A percentile compares a stretch with the other conserved stretches of the same genome.
These are phyloP conservation scores for Artemia franciscana DNA, from an alignment of 1,140 invertebrate species.

Conservation along the genomic window DNA sequence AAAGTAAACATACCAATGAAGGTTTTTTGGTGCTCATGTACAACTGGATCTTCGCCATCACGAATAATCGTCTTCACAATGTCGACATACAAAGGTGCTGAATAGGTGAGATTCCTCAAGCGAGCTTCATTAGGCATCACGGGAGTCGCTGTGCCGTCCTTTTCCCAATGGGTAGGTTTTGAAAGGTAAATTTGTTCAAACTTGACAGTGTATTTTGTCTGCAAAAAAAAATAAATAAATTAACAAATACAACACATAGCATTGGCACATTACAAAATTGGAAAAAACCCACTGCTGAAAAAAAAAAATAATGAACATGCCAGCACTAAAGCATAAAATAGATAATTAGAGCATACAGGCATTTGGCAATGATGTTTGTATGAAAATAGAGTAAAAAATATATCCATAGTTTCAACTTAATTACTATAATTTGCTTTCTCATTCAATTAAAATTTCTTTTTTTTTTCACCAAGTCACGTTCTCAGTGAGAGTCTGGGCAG, in stretches of 20 bases:
- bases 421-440: too few species aligned
- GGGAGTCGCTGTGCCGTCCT: slow-evolving; percentile 88
- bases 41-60: slow-evolving; percentile 69
- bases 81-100: slow-evolving; percentile 92
- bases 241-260: too few species aligned
- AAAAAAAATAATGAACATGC: background rate
- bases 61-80: slow-evolving; percentile 86
- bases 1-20: slow-evolving; percentile 92
- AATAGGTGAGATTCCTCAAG: slow-evolving; percentile 68
- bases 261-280: too few species aligned
- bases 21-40: slow-evolving; percentile 86
- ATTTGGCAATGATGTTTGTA: too few species aligned
- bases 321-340: too few species aligned
- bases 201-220: slow-evolving; percentile 70
- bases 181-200: slow-evolving; percentile 98
- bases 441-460: too few species aligned
- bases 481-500: too few species aligned
- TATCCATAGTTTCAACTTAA: too few species aligned
- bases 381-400: too few species aligned
- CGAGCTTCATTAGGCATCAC: slow-evolving; percentile 99
- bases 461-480: too few species aligned
- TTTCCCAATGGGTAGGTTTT: slow-evolving; percentile 98
- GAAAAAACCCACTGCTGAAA: background rate
- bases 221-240: slow-evolving; percentile 16
- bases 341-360: too few species aligned